Evolutionary conservation across 2,797 vertebrate genomes (phyloP).

Genomic region (Halcyon chelicuti): DNA sequence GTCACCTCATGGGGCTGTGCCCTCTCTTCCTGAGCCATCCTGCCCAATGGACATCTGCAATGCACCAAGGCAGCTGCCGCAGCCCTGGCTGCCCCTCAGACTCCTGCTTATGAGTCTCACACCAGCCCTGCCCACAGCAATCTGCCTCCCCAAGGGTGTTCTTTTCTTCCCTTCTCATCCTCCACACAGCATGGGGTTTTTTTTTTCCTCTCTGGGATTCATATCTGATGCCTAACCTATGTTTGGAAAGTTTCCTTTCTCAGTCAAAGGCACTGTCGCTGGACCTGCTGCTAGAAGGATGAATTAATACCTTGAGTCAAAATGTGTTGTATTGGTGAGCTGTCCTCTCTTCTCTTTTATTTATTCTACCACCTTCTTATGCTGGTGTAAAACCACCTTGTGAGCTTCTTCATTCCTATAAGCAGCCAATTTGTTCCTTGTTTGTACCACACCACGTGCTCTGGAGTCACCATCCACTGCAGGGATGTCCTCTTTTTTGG

Average conservation of each 20-base stretch:
- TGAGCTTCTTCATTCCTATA: not conserved
- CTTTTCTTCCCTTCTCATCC: not conserved
- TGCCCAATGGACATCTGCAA: not conserved
- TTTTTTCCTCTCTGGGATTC: not conserved
- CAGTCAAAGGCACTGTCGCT: not conserved
- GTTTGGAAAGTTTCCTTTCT: not conserved
- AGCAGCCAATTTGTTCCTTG: not conserved
- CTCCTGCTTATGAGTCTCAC: not conserved
- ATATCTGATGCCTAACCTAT: not conserved
- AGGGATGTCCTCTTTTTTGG: not conserved
- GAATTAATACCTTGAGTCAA: not conserved
- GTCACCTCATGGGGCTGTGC: rapidly evolving
- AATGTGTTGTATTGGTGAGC: not conserved
- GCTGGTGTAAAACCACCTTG: not conserved
- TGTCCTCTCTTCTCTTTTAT: not conserved
- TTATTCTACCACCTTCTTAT: not conserved
- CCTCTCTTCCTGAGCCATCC: not conserved
- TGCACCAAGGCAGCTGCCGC: not conserved
- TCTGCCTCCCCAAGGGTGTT: not conserved
- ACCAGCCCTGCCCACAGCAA: not conserved
- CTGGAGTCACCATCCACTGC: not conserved
- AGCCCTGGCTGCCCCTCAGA: not conserved
- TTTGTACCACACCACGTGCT: not conserved
- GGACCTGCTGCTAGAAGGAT: not conserved
- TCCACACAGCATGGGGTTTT: not conserved